These are phyloP conservation scores for Zeugodacus cucurbitae DNA, from an alignment of 1,140 invertebrate species.

Conservation along the genomic window DNA sequence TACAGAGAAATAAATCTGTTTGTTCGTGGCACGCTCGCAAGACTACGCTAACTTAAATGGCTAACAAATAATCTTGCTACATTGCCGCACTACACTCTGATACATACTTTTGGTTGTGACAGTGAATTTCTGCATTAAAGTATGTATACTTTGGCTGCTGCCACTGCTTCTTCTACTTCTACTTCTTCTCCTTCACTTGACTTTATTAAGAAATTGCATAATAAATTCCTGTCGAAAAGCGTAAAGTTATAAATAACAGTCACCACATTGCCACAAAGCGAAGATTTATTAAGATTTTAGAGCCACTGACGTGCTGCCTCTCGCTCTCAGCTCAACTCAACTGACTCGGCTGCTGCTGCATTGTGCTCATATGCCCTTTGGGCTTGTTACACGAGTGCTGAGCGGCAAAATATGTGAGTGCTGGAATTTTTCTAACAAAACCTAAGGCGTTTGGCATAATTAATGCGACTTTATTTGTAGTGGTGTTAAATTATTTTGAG, in stretches of 20 bases:
- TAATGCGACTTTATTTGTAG: background rate
- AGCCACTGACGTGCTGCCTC: background rate
- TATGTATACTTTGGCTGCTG: background rate
- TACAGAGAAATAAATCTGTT: background rate
- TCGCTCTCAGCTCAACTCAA: background rate
- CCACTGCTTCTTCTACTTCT: background rate
- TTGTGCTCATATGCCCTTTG: background rate
- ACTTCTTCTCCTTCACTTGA: background rate
- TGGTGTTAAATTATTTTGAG: background rate
- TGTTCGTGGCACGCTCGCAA: background rate
- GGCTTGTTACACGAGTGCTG: background rate
- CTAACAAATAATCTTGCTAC: background rate
- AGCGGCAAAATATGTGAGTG: background rate
- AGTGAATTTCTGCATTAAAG: background rate
- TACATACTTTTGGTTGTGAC: background rate
- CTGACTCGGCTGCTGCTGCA: background rate
- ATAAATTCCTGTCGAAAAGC: slow-evolving; percentile 24
- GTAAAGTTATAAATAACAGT: slow-evolving; percentile 38
- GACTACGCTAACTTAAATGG: background rate
- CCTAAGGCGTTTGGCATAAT: background rate
- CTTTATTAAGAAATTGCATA: slow-evolving; percentile 39
- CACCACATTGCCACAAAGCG: slow-evolving; percentile 22
- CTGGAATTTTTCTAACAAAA: background rate
- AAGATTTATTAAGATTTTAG: slow-evolving; percentile 18
- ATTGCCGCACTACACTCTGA: background rate